Conservation (phyloP, 2,888 invertebrate species). For the Ectropis crepuscularia region DNA sequence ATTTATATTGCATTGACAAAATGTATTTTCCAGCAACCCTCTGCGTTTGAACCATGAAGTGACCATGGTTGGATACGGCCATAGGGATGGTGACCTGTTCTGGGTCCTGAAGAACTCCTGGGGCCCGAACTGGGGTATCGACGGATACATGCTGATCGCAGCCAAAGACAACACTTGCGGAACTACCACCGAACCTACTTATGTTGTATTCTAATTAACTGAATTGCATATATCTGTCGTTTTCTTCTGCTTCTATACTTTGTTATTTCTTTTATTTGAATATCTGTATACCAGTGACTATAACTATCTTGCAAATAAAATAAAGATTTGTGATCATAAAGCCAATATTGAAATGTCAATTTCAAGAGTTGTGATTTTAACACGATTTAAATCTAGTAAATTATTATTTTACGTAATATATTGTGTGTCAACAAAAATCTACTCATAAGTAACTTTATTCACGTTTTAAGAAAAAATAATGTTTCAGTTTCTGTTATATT, state of each 20-base stretch:
- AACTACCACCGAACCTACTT: constrained; percentile 92
- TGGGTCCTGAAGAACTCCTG: constrained; percentile 98
- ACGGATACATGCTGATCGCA: constrained; percentile 95
- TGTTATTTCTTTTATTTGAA: not conserved
- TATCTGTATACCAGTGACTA: no score
- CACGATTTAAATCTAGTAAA: no score
- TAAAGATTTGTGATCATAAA: no score
- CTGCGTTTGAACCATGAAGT: constrained; percentile 93
- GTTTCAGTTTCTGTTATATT: no score
- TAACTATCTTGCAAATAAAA: no score
- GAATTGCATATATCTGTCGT: not conserved
- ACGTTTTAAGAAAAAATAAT: no score
- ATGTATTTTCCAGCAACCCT: constrained; percentile 81
- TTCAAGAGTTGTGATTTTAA: no score
- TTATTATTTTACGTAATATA: no score
- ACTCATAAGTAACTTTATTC: no score
- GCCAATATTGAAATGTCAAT: no score
- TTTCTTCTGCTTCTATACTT: not conserved
- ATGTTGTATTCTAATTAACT: constrained; percentile 86
- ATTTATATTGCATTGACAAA: no score
- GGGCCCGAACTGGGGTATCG: constrained; percentile 97
- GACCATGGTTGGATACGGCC: constrained; percentile 94
- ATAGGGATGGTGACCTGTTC: constrained; percentile 91
- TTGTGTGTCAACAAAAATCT: no score
- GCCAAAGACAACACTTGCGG: constrained; percentile 95